Evolutionary conservation across 1,140 invertebrate species (phyloP), one percentile per base, ranked within the genome.

Genomic region (Diprion similis): DNA sequence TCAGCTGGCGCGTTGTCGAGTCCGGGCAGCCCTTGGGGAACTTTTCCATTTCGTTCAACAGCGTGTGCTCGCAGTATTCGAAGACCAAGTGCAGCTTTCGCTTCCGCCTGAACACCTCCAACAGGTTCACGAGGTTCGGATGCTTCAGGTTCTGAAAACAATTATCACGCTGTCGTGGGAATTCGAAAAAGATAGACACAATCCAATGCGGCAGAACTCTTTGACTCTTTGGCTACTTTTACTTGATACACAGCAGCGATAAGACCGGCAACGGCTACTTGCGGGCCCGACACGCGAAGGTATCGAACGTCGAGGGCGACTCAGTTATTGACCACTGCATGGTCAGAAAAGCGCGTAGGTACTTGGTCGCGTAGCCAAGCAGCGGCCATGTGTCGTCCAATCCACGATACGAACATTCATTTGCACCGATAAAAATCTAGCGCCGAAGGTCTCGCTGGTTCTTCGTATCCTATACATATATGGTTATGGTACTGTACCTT

Each of bases 51-150:
- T 99, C 98, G 81, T 98, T 95, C 8, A 99, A 90, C 59, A 99
- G 94, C 0, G 98, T 99, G 82, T 97, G 93, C 80, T 99, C 98
- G 85, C 99, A 99, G 88, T 95, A 99, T 87, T 99, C 98, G 87
- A 99, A 99, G 6, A 99, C 98, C 65, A 99, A 89, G 89, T 99
- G 98, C 10, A 99, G 90, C 82, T 98, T 95, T 74, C 96, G 92
- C 89, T 99, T 99, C 68, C 98, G 90, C 77, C 98, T 93, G 85
- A 99, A 99, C 24, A 99, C 98, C 90, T 99, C 98, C 78, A 99
- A 92, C 47, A 99, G 89, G 84, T 99, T 99, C 1, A 99, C 97
- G 77, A 99, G 87, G 86, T 99, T 99, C 10, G 96, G 97, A 89
- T 99, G 98, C 86, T 99, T 99, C 46, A 99, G 89, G 89, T 98